Base-by-base conservation (phyloP, 30 jellyfish, hydroid and myxozoan genomes). In the Sanderia malayensis region DNA sequence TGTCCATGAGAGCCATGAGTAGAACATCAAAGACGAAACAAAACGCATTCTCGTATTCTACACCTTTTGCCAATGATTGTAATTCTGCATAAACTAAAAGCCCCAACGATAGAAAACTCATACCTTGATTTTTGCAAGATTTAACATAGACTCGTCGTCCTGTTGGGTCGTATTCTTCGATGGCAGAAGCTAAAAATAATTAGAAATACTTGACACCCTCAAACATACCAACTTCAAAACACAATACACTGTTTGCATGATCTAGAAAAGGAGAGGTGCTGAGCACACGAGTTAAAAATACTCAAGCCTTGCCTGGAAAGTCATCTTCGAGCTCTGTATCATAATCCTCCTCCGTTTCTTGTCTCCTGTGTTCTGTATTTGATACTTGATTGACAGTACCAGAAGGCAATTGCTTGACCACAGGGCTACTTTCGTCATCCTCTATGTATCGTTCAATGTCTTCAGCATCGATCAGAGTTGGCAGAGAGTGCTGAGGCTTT, bases 301-400 rank as follows among this genome's bases (percentile, higher is more conserved):
- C n/a, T n/a, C n/a, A n/a, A 18, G 4, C 4, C 44, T 27, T 78
- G 65, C 89, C 75, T 27, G 89, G 89, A 55, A 78, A 78, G 26
- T 78, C 89, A n/a, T 65, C 82, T 24, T 49, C 89, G n/a, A 78
- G 33, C 17, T 78, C 89, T 1, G 89, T 78, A 33, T 78, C 89
- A 49, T 45, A 78, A 55, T 46, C 62, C 4, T 66, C 82, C n/a
- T 78, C 89, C 3, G 65, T 68, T 20, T 76, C 87, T 4, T 65
- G 44, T 31, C 46, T 18, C 15, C 1, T 47, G 72, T 60, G 11
- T 21, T 61, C 73, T 21, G 44, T 73, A 41, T 59, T 47, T 2
- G 80, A 26, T 7, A 27, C 24, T 24, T 25, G 47, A 17, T 45
- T 44, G 31, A 37, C 34, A 2, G 73, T 13, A 4, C 49, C 18